Conservation (phyloP, 2,888 invertebrate genomes). For the Rambutsinella grinnellia region DNA sequence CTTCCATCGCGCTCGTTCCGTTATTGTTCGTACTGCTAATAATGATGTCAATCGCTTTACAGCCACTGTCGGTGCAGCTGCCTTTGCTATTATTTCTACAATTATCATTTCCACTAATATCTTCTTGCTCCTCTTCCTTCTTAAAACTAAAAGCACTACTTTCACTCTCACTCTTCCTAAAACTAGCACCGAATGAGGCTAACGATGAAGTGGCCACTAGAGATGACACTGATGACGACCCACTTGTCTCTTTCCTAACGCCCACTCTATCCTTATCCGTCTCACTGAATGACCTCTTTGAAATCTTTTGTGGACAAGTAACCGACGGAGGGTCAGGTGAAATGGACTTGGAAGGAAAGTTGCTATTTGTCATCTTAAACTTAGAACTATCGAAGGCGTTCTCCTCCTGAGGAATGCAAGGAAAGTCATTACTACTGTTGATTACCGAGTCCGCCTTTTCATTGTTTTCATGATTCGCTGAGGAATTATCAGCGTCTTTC, state of each 20-base stretch:
- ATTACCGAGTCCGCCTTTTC: conserved; percentile 19
- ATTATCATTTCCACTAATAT: background rate
- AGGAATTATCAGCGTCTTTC: conserved; percentile 12
- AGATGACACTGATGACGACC: background rate
- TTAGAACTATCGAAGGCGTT: conserved; percentile 14
- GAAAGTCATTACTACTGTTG: conserved; percentile 19
- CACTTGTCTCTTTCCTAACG: background rate
- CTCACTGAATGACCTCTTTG: conserved; percentile 65
- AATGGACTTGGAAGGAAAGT: too few species aligned
- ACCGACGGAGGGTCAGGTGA: conserved; percentile 3
- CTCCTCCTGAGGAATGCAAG: conserved; percentile 12
- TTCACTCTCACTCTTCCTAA: conserved; percentile 11
- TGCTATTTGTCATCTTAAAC: conserved; percentile 40
- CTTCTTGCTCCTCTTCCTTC: too few species aligned
- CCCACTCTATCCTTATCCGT: conserved; percentile 63
- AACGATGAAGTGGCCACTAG: background rate
- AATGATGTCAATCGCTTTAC: conserved; percentile 11
- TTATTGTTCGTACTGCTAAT: conserved; percentile 11
- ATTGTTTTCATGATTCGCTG: conserved; percentile 23
- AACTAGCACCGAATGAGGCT: conserved; percentile 44
- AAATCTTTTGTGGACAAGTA: conserved; percentile 59
- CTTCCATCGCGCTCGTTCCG: conserved; percentile 1
- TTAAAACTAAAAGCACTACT: background rate
- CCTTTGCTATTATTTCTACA: conserved; percentile 14
- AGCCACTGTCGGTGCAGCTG: too few species aligned